Base-by-base conservation (phyloP, 1,140 invertebrate species). In the Bombus picipes region DNA sequence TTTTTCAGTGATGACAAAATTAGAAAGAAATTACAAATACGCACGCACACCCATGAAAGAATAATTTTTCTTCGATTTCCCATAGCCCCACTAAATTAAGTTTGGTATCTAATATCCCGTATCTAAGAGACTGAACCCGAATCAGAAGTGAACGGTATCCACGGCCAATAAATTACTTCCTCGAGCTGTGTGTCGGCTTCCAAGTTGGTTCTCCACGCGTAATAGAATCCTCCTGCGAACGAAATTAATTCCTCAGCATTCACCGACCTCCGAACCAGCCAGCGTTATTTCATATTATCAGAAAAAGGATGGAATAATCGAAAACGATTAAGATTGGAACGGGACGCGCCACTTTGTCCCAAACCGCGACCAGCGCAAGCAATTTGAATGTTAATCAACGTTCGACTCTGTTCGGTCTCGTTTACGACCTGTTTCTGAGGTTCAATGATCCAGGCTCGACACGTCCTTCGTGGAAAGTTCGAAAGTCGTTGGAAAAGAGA, bases 401-500 rank as follows among this genome's bases (percentile, higher is more conserved):
- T 34, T 43, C 62, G 47, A 39, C 34, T n/a, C 81, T 68, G 62
- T 78, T 39, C 57, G 10, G 73, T 39, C 83, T 80, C 77, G 43
- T 85, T 85, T 85, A 85, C 83, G 68, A 71, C 18, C 57, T 37
- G 57, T 75, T 47, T 4, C 59, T 34, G 65, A 2, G 65, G 84
- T 39, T 76, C 73, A 34, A 43, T 41, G 83, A 85, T 73, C 77
- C 25, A 25, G 39, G 13, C 22, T 13, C 62, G 18, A 32, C 28
- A 8, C n/a, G 73, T 57, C 34, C 77, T 70, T 81, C 75, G 59
- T 71, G 89, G 86, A 87, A 91, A 90, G 74, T 83, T 68, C 68
- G 43, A 41, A 92, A 91, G 90, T 88, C 86, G 87, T 90, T 78
- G 90, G 89, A 87, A 90, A 91, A 92, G 81, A 78, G 89, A 78